phyloP scores from a whole-genome alignment of 2,113 vertebrate genomes.

The Parotia lawesii region DNA sequence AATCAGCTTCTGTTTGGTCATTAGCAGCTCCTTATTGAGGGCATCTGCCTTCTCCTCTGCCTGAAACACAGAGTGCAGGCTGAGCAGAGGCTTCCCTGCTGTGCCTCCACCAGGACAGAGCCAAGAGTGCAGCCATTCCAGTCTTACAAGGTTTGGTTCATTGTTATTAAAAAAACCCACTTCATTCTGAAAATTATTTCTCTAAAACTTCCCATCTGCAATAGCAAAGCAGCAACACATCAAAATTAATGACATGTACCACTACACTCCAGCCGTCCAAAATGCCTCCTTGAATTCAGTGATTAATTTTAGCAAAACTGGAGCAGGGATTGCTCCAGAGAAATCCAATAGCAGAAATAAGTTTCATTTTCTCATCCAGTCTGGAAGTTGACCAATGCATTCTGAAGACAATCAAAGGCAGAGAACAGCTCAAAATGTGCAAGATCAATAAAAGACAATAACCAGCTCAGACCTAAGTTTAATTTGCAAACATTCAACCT shows the following conservation, averaged over 20 bases:
- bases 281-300: background rate
- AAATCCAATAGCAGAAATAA: background rate
- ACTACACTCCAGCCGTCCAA: background rate
- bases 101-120: background rate
- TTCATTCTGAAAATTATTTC: background rate
- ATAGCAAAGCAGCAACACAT: background rate
- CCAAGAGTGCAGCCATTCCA: background rate
- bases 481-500: background rate
- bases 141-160: background rate
- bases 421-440: background rate
- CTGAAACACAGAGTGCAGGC: slow-evolving; percentile 56
- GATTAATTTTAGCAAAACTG: background rate
- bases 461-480: background rate
- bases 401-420: background rate
- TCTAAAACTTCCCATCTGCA: background rate
- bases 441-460: background rate
- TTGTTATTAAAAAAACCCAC: background rate
- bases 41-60: slow-evolving; percentile 96
- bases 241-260: background rate
- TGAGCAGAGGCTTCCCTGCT: background rate
- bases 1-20: slow-evolving; percentile 97
- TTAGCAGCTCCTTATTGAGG: slow-evolving; percentile 94
- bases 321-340: background rate
- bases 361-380: background rate
- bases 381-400: background rate